phyloP scores from a whole-genome alignment of 2,888 invertebrate species.

The Merodon equestris region DNA sequence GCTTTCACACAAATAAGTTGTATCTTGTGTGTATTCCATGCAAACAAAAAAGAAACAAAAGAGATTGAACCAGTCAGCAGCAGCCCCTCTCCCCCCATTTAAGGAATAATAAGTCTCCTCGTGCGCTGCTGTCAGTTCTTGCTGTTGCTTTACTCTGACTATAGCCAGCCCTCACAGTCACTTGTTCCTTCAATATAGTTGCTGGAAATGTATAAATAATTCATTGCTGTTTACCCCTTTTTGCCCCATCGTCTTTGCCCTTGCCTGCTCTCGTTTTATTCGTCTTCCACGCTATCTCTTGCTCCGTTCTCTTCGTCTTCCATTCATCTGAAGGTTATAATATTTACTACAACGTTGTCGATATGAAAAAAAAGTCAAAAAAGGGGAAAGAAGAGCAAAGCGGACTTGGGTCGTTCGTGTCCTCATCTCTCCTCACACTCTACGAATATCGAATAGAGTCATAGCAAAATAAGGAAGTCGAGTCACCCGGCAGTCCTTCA shows the following conservation, averaged over 20 bases:
- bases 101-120: slow-evolving; percentile 59
- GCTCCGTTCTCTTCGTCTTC: slow-evolving; percentile 35
- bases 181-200: slow-evolving; percentile 30
- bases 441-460: no score
- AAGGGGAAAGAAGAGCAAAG: not conserved
- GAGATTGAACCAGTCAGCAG: not conserved
- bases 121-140: slow-evolving; percentile 23
- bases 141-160: no score
- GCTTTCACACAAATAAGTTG: slow-evolving; percentile 8
- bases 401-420: no score
- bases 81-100: slow-evolving; percentile 41
- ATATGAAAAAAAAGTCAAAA: slow-evolving; percentile 18
- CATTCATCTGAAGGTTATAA: slow-evolving; percentile 48
- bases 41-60: no score
- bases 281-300: not conserved
- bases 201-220: slow-evolving; percentile 61
- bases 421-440: no score
- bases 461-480: no score
- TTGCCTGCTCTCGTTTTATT: not conserved
- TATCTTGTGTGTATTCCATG: no score
- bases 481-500: slow-evolving; percentile 36
- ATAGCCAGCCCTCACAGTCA: slow-evolving; percentile 40
- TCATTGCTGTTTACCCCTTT: slow-evolving; percentile 59
- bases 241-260: no score
- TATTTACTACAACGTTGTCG: slow-evolving; percentile 39